Percentiles rank a stretch among this genome's conserved stretches.
Conservation (phyloP, 2,797 vertebrate genomes). For the Thunnus albacares region DNA sequence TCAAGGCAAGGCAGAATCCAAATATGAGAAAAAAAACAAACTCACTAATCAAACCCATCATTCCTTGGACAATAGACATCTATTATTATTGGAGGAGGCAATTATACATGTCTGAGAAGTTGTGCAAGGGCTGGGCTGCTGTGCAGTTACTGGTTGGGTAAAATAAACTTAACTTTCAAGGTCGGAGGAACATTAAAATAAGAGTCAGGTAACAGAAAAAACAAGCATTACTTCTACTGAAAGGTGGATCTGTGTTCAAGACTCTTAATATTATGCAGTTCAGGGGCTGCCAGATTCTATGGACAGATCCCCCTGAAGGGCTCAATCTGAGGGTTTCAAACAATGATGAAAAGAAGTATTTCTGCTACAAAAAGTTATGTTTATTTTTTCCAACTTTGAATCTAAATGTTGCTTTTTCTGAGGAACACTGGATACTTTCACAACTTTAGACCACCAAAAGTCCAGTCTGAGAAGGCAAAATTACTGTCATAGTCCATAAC, state of each 20-base stretch:
- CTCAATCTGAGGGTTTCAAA: too few species aligned
- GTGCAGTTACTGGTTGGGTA: background rate
- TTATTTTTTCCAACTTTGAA: background rate
- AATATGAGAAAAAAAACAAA: constrained; percentile 41
- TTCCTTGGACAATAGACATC: constrained; percentile 50
- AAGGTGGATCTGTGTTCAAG: background rate
- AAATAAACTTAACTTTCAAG: constrained; percentile 39
- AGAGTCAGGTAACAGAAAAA: background rate
- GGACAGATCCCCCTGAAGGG: too few species aligned
- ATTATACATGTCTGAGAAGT: constrained; percentile 4
- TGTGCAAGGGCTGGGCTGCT: background rate
- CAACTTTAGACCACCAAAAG: background rate
- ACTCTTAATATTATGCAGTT: background rate
- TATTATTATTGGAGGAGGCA: constrained; percentile 31
- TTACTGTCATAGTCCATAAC: background rate
- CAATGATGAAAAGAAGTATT: background rate
- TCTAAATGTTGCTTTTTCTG: background rate
- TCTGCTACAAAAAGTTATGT: background rate
- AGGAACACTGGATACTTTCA: background rate
- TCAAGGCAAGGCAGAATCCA: background rate
- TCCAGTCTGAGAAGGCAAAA: background rate
- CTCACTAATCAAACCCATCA: constrained; percentile 56
- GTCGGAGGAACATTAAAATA: constrained; percentile 10
- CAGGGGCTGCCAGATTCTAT: too few species aligned
- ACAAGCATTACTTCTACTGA: background rate